A percentile compares a stretch with the other conserved stretches of the same genome.
Conservation (phyloP, 1,140 invertebrate species). For the Holotrichia oblita region DNA sequence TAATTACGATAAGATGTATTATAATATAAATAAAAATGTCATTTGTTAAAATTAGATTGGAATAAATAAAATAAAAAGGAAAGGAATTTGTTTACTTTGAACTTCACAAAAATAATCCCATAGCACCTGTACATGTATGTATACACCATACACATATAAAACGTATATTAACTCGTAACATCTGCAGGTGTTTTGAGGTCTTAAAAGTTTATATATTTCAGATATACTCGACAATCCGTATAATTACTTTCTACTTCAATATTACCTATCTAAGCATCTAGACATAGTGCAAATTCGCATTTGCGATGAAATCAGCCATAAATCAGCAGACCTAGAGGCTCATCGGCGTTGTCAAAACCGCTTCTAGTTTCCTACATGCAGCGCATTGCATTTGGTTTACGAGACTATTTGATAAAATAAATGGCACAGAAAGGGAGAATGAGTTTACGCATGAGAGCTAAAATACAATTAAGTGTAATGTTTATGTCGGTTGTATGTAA, state of each 20-base stretch:
- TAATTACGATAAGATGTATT: too few relatives aligned
- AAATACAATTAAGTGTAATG: neutral
- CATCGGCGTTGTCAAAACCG: slow-evolving; percentile 11
- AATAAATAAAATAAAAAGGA: too few relatives aligned
- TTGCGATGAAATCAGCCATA: neutral
- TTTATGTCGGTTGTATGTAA: neutral
- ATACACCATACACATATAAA: too few relatives aligned
- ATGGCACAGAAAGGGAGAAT: neutral
- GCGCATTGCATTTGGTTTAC: neutral
- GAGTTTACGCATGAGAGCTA: slow-evolving; percentile 15
- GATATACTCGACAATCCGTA: neutral
- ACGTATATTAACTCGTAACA: too few relatives aligned
- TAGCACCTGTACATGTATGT: too few relatives aligned
- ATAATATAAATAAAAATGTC: too few relatives aligned
- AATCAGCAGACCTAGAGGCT: slow-evolving; percentile 2
- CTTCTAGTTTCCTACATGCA: neutral
- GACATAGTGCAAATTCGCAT: neutral
- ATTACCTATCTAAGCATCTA: neutral
- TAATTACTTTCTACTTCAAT: neutral
- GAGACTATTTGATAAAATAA: neutral
- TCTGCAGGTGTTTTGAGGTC: too few relatives aligned
- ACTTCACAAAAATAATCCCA: too few relatives aligned
- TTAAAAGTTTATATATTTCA: neutral
- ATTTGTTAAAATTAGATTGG: too few relatives aligned
- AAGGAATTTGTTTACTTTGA: too few relatives aligned